Base-by-base conservation (phyloP, 2,113 vertebrate genomes). In the Oncorhynchus gorbuscha region DNA sequence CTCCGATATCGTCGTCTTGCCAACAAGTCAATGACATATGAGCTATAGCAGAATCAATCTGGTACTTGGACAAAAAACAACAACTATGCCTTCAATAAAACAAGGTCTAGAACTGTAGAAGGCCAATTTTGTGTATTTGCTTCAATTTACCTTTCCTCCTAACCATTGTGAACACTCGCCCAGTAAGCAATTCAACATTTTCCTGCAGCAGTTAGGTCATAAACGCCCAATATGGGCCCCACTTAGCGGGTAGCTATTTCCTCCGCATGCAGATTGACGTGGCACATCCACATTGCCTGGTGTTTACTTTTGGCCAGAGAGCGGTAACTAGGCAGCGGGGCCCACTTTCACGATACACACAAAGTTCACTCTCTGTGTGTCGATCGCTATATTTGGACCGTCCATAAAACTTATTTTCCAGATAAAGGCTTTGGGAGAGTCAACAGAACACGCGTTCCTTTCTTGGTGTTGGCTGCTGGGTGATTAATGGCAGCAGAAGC, bases 321-420 rank as follows among this genome's bases (percentile, higher is more conserved):
- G 86, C 81, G 83, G 89, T 91, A 78, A 83, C 92, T 77, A 87
- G 85, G 91, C 88, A 90, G 88, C 91, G 13, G 80, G 76, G 70
- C 80, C 58, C 62, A 67, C n/a, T 14, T 68, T 76, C 61, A 61
- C 62, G 59, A 81, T 76, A 79, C 70, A 72, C 69, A 67, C 76
- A 76, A 55, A 71, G 76, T 78, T 77, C 77, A 72, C 74, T 69
- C 71, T 80, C 71, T 78, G 14, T 61, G 58, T 22, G 55, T 39
- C 24, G 12, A 87, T 90, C 77, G 84, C 94, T 95, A 94, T 94
- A 95, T 94, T 94, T 94, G 94, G 94, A 81, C 77, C 83, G 51
- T 84, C 45, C 65, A 66, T 84, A 82, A 88, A 83, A 55, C 68
- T 81, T 69, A 49, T 77, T 67, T 73, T 73, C 80, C 86, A 74